These are phyloP conservation scores for Scaeva pyrastri DNA, from an alignment of 2,888 invertebrate species.

Conservation along the genomic window DNA sequence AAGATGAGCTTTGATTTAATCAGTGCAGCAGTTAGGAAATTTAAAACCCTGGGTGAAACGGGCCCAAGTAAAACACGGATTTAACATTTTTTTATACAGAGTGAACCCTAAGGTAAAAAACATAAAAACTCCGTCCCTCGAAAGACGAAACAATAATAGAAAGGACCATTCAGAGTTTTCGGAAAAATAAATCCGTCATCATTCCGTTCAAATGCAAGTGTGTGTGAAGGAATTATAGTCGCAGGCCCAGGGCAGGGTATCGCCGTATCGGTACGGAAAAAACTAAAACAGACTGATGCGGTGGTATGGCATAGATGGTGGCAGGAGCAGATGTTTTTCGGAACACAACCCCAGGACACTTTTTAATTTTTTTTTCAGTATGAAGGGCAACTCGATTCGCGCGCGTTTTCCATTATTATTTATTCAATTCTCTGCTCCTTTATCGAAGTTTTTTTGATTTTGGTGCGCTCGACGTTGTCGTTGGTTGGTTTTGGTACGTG, in stretches of 20 bases:
- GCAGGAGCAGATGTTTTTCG: conserved; percentile 74
- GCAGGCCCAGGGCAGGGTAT: conserved; percentile 40
- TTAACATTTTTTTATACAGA: background rate
- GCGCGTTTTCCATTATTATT: conserved; percentile 72
- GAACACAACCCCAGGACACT: conserved; percentile 75
- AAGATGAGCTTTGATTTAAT: conserved; percentile 74
- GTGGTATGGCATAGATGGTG: conserved; percentile 45
- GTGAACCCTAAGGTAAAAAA: conserved; percentile 24
- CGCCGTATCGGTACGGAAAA: too few species aligned
- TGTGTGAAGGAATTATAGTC: conserved; percentile 65
- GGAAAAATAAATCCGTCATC: conserved; percentile 54
- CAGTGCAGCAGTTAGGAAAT: conserved; percentile 50
- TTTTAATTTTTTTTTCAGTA: conserved; percentile 56
- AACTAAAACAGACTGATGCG: conserved; percentile 57
- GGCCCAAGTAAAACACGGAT: conserved; percentile 13
- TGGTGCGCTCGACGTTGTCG: conserved; percentile 43
- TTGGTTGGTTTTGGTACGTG: conserved; percentile 63
- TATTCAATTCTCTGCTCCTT: conserved; percentile 37
- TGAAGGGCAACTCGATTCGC: conserved; percentile 71
- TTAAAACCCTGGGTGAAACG: conserved; percentile 53
- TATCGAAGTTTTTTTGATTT: conserved; percentile 63
- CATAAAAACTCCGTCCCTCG: conserved; percentile 6
- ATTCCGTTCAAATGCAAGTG: conserved; percentile 51
- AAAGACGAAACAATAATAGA: conserved; percentile 63
- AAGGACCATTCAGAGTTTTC: conserved; percentile 60